phyloP scores from a whole-genome alignment of 2,888 invertebrate genomes.

The Spilosoma lubricipeda region DNA sequence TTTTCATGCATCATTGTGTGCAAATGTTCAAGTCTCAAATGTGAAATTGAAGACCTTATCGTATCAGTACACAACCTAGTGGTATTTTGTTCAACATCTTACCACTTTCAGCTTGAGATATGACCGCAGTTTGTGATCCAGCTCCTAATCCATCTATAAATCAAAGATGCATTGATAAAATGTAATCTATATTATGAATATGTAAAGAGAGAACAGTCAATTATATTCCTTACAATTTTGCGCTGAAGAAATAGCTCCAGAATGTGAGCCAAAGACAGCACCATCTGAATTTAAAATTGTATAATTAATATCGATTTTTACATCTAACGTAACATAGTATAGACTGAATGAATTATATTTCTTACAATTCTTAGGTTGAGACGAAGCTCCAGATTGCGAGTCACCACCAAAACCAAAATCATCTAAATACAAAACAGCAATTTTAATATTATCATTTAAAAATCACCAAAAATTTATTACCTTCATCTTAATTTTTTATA shows the following conservation, averaged over 20 bases:
- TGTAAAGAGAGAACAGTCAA: background rate
- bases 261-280: background rate
- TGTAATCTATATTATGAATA: background rate
- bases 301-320: background rate
- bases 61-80: background rate
- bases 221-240: background rate
- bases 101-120: conserved; percentile 5
- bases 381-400: background rate
- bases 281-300: background rate
- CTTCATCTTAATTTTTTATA: background rate
- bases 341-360: background rate
- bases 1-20: background rate
- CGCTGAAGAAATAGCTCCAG: background rate
- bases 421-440: background rate
- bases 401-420: background rate
- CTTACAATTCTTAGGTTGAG: background rate
- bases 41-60: background rate
- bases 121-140: background rate
- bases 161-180: background rate
- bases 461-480: background rate
- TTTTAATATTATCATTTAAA: background rate
- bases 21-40: background rate
- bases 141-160: background rate
- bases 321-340: background rate
- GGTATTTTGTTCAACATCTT: background rate